Conservation (phyloP, 2,113 vertebrate species). For the Excalfactoria chinensis region DNA sequence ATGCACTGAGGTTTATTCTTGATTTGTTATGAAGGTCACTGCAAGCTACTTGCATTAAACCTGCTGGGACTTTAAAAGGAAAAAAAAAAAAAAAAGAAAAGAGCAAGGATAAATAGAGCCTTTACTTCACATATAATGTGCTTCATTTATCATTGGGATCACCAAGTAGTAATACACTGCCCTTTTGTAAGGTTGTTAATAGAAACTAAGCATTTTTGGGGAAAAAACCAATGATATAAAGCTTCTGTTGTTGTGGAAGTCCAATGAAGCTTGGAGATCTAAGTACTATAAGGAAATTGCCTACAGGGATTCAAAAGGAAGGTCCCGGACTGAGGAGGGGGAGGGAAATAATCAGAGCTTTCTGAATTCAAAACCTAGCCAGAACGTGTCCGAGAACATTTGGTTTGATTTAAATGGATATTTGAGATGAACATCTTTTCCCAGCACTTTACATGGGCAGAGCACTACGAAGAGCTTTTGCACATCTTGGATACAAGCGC, state of each 20-base stretch:
- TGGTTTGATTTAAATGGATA: conserved; percentile 3
- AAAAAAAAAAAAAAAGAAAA: background rate
- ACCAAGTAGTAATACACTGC: conserved; percentile 32
- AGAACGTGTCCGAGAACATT: background rate
- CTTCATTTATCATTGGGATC: conserved; percentile 66
- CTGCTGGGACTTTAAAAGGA: background rate
- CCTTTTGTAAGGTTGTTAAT: conserved; percentile 60
- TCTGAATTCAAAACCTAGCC: background rate
- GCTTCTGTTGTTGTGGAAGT: conserved; percentile 19
- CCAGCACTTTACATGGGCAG: background rate
- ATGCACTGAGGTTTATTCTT: conserved; percentile 9
- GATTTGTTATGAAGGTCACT: conserved; percentile 50
- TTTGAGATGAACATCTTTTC: conserved; percentile 11
- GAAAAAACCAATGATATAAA: conserved; percentile 20
- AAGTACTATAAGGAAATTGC: conserved; percentile 17
- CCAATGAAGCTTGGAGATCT: conserved; percentile 1
- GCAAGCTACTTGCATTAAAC: conserved; percentile 45
- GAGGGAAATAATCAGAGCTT: background rate
- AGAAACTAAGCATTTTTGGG: conserved; percentile 55
- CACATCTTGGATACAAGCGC: background rate
- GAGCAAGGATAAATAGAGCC: conserved; percentile 45
- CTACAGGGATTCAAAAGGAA: background rate
- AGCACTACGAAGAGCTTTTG: conserved; percentile 17
- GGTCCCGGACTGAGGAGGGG: background rate
- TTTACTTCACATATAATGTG: conserved; percentile 60